Evolutionary conservation across 1,140 invertebrate genomes (phyloP), one percentile per base, ranked within the genome.

Genomic region (Pogonognathellus flavescens): DNA sequence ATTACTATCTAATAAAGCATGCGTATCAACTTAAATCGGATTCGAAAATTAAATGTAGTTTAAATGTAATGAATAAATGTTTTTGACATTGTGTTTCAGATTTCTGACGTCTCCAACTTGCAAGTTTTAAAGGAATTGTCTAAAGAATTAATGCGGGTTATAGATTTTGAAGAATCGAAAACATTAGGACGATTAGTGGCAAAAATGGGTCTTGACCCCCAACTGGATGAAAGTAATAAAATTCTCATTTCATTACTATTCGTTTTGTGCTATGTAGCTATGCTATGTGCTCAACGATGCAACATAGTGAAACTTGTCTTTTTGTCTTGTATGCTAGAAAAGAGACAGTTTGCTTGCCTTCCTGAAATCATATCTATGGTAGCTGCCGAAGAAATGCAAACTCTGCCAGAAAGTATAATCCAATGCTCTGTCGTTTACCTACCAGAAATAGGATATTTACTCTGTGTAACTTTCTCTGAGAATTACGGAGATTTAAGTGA

Each of bases 371-470:
- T 94, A 89, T 93, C 93, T 7, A 91, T 92, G 80, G 93, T 94
- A n/a, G 94, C 94, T 2, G 90, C 92, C 85, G 91, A 94, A 87
- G 95, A 96, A 89, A 90, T 96, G 85, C 89, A 93, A 57, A 91
- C 93, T 72, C 91, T 96, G 41, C 94, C 94, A 6, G 70, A 90
- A 11, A 93, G 92, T 87, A 92, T 96, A 20, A 90, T 93, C n/a
- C 92, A 93, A 87, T 96, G 95, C 89, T 93, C 93, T 62, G 93
- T 96, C 89, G 90, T 95, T 81, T 97, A 96, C 90, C 92, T 96
- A 87, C 95, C 95, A 8, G 94, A 96, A 91, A 92, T 97, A 85
- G 95, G 95, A 0, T 96, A 95, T 91, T 90, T 96, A 55, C 90
- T 97, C 4, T 93, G 93, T 0, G 92, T 97, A 6, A 93, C 93